phyloP scores from a whole-genome alignment of 2,113 vertebrate species.

The Coracopsis vasa region DNA sequence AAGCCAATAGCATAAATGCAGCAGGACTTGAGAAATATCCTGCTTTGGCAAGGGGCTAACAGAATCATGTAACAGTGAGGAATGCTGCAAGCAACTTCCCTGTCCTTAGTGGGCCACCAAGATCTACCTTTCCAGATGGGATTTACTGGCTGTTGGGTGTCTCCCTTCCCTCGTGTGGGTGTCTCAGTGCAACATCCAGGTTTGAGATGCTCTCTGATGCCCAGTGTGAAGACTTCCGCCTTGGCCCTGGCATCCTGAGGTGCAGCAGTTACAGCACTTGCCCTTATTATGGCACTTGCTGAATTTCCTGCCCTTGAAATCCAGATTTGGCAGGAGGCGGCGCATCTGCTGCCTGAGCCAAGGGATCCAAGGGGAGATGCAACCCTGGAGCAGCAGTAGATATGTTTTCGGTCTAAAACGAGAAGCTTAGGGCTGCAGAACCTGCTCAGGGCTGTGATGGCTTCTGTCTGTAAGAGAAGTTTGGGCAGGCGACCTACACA shows the following conservation, averaged over 20 bases:
- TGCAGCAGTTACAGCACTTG: accelerated
- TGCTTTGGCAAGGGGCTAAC: neutral
- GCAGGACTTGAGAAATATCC: neutral
- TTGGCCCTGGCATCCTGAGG: accelerated
- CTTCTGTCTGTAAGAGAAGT: neutral
- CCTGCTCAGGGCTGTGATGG: neutral
- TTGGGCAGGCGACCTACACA: neutral
- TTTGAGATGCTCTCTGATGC: neutral
- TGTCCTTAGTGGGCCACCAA: neutral
- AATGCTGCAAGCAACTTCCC: neutral
- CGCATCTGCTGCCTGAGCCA: neutral
- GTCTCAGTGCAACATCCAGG: neutral
- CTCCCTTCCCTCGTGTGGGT: neutral
- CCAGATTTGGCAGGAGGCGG: neutral
- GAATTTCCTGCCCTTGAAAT: neutral
- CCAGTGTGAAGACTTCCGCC: neutral
- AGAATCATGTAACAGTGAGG: neutral
- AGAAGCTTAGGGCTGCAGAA: neutral
- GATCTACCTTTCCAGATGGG: neutral
- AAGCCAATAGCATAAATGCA: neutral
- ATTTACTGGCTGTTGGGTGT: neutral
- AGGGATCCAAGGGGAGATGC: neutral
- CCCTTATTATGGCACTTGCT: neutral
- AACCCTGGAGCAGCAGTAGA: accelerated
- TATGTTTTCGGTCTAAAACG: neutral